These are phyloP conservation scores for Acheta domesticus DNA, from an alignment of 2,888 invertebrate genomes.

Conservation along the genomic window DNA sequence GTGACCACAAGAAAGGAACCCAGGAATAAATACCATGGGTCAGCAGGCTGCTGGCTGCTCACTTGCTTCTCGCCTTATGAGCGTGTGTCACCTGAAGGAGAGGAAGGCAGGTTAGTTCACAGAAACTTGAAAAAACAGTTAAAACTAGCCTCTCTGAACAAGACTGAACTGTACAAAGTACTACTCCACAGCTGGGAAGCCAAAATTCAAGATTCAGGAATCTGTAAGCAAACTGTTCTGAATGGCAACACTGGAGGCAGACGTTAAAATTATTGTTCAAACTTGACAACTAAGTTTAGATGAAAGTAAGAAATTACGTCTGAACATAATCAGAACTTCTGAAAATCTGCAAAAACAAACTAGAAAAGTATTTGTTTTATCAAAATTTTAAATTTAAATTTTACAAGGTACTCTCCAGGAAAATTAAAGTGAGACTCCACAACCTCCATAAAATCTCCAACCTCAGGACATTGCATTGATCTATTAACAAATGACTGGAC, in stretches of 20 bases:
- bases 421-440: conserved; percentile 1
- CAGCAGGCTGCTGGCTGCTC: conserved; percentile 40
- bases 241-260: conserved; percentile 33
- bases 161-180: conserved; percentile 28
- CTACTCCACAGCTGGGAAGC: conserved; percentile 36
- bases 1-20: conserved; percentile 48
- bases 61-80: conserved; percentile 38
- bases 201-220: conserved; percentile 35
- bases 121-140: conserved; percentile 36
- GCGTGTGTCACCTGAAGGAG: conserved; percentile 52
- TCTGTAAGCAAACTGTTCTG: conserved; percentile 35
- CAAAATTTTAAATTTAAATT: conserved; percentile 21
- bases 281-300: conserved; percentile 24
- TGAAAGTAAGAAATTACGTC: conserved; percentile 9
- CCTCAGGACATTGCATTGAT: background rate
- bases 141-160: conserved; percentile 23
- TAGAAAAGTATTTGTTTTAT: conserved; percentile 11
- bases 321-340: background rate
- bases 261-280: conserved; percentile 2
- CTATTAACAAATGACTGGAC: too few species aligned
- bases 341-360: conserved; percentile 25
- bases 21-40: conserved; percentile 57
- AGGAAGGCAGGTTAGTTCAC: conserved; percentile 54
- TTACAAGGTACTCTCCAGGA: background rate
- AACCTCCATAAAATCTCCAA: conserved; percentile 5